Conservation (phyloP, 2,797 vertebrate species). For the Sebastes hubbsi region DNA sequence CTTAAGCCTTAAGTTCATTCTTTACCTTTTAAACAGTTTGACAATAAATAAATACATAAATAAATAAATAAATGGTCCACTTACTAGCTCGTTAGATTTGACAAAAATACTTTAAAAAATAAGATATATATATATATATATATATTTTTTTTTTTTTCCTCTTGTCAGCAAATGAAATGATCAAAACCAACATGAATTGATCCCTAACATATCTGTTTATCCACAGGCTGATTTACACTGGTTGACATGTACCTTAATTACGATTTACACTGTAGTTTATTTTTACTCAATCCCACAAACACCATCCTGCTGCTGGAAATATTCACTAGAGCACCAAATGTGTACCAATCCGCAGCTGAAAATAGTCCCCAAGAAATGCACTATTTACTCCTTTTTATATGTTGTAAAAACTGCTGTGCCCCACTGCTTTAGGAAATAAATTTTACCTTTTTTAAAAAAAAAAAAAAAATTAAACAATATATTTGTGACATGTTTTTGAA, state of each 20-base stretch:
- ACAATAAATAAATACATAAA: neutral
- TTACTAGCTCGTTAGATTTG: neutral
- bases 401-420: neutral
- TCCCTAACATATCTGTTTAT: neutral
- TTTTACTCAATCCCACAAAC: neutral
- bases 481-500: no score
- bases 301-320: no score
- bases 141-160: neutral
- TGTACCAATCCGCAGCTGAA: neutral
- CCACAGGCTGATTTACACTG: neutral
- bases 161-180: neutral
- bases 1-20: neutral
- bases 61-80: neutral
- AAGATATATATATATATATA: neutral
- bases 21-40: neutral
- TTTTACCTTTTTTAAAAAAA: neutral
- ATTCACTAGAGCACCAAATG: neutral
- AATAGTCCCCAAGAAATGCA: neutral
- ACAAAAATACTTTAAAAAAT: neutral
- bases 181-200: neutral
- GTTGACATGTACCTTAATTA: neutral
- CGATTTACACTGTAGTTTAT: neutral
- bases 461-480: neutral
- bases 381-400: neutral
- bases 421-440: neutral